Evolutionary conservation across 2,113 vertebrate genomes (phyloP).

Genomic region (Trinectes maculatus): DNA sequence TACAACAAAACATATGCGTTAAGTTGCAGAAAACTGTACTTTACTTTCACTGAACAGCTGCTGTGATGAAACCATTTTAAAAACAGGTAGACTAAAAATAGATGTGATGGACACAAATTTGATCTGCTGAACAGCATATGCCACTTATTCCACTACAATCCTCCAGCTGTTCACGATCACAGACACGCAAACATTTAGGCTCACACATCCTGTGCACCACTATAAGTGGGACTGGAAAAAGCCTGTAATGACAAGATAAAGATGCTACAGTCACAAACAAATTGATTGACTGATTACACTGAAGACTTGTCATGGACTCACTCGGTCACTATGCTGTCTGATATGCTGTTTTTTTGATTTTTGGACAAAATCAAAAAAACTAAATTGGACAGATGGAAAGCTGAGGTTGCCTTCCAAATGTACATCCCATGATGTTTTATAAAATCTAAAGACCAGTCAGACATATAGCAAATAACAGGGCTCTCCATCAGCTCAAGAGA

Average conservation of each 20-base stretch:
- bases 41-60: too few relatives aligned
- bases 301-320: not conserved
- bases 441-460: not conserved
- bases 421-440: not conserved
- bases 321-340: too few relatives aligned
- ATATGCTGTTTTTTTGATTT: too few relatives aligned
- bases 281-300: not conserved
- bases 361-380: too few relatives aligned
- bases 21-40: not conserved
- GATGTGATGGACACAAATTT: too few relatives aligned
- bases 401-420: not conserved
- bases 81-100: too few relatives aligned
- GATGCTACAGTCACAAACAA: not conserved
- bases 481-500: too few relatives aligned
- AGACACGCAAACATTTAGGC: not conserved
- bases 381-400: too few relatives aligned
- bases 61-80: too few relatives aligned
- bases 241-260: conserved; percentile 4
- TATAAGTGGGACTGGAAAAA: not conserved
- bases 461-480: not conserved
- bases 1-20: too few relatives aligned
- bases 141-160: conserved; percentile 25
- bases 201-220: not conserved
- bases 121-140: too few relatives aligned
- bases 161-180: not conserved